These are phyloP conservation scores for Gari tellinella DNA, from an alignment of 2,888 invertebrate genomes.

Conservation along the genomic window DNA sequence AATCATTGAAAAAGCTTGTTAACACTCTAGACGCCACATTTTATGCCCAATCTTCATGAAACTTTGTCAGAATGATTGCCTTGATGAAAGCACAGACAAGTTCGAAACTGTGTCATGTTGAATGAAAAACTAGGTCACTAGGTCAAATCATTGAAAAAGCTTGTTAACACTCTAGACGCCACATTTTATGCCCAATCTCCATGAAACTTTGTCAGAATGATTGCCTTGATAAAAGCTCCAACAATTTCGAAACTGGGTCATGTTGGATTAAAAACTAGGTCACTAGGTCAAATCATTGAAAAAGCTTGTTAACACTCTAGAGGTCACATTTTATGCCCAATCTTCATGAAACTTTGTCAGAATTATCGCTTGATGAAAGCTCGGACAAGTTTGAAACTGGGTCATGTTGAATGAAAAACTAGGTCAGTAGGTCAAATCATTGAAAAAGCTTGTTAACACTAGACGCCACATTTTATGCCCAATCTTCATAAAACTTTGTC, in stretches of 20 bases:
- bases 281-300: slow-evolving; percentile 7
- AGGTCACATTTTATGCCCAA: slow-evolving; percentile 7
- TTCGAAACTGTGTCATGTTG: slow-evolving; percentile 7
- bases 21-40: slow-evolving; percentile 10
- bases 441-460: no score
- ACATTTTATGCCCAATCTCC: not conserved
- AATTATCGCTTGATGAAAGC: slow-evolving; percentile 2
- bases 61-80: slow-evolving; percentile 12
- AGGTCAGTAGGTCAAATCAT: no score
- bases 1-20: slow-evolving; percentile 3
- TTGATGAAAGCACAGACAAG: slow-evolving; percentile 2
- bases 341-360: slow-evolving; percentile 4
- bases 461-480: no score
- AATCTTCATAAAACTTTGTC: no score
- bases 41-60: slow-evolving; percentile 1
- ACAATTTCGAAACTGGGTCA: not conserved
- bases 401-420: not conserved
- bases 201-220: slow-evolving; percentile 9
- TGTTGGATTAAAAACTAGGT: slow-evolving; percentile 9
- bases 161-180: slow-evolving; percentile 10
- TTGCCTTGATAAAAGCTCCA: not conserved
- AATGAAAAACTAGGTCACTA: slow-evolving; percentile 3
- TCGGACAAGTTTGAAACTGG: slow-evolving; percentile 7
- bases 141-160: slow-evolving; percentile 1
- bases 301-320: slow-evolving; percentile 8